Evolutionary conservation across 2,113 vertebrate species (phyloP).

Genomic region (Marmota monax): DNA sequence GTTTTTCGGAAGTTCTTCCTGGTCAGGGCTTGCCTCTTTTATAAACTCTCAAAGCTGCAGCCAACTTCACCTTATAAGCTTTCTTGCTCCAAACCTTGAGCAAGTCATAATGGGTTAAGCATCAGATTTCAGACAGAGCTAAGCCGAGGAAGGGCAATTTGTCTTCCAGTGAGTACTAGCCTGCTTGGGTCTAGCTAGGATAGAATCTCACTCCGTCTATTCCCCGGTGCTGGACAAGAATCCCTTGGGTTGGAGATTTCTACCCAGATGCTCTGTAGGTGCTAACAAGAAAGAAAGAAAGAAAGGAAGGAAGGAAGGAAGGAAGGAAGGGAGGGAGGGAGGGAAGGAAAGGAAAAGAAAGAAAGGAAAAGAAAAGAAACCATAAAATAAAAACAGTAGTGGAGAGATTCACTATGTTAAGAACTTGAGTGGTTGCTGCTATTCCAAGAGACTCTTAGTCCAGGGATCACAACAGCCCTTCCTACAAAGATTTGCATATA

Average conservation of each 20-base stretch:
- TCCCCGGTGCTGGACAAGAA: constrained; percentile 65
- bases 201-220: constrained; percentile 74
- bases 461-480: constrained; percentile 70
- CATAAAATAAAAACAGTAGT: constrained; percentile 27
- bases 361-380: not conserved
- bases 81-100: constrained; percentile 68
- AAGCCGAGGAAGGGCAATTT: constrained; percentile 65
- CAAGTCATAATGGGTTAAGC: constrained; percentile 74
- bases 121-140: constrained; percentile 68
- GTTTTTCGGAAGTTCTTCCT: not conserved
- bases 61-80: constrained; percentile 50
- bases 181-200: constrained; percentile 73
- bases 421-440: constrained; percentile 46
- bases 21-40: constrained; percentile 79
- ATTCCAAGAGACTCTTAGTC: constrained; percentile 65
- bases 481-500: constrained; percentile 66
- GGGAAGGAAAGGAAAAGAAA: too few relatives aligned
- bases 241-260: constrained; percentile 73
- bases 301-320: not conserved
- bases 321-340: too few relatives aligned
- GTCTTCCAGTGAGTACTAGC: constrained; percentile 71
- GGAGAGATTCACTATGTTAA: constrained; percentile 65
- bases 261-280: constrained; percentile 59
- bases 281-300: constrained; percentile 74
- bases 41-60: constrained; percentile 70